A percentile compares a stretch with the other conserved stretches of the same genome.
These are phyloP conservation scores for Amblyraja radiata DNA, from an alignment of 2,797 vertebrate species.

Conservation along the genomic window DNA sequence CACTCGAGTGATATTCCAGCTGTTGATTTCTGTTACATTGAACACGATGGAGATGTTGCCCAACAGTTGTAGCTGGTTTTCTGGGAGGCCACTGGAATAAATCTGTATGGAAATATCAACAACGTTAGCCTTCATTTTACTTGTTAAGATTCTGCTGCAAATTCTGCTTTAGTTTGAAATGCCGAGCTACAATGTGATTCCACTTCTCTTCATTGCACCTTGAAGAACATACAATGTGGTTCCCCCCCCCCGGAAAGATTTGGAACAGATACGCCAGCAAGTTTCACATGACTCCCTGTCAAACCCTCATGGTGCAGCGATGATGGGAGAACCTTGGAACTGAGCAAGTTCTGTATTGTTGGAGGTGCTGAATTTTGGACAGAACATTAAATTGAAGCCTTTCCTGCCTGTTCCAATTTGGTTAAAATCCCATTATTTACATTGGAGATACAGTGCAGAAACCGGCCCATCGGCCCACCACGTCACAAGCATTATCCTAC, in stretches of 20 bases:
- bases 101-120: constrained; percentile 36
- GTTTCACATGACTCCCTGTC: background rate
- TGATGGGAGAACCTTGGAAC: no score
- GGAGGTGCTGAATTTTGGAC: background rate
- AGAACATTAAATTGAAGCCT: no score
- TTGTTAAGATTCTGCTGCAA: background rate
- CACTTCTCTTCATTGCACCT: background rate
- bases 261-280: no score
- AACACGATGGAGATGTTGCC: constrained; percentile 44
- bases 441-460: no score
- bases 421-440: no score
- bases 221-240: background rate
- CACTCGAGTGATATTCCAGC: constrained; percentile 43
- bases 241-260: no score
- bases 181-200: background rate
- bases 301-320: no score
- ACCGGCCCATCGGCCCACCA: no score
- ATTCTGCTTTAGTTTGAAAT: background rate
- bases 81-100: constrained; percentile 31
- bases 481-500: no score
- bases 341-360: background rate
- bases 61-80: constrained; percentile 40
- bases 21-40: constrained; percentile 39
- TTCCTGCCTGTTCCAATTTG: no score
- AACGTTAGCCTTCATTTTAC: background rate